Evolutionary conservation across 2,797 vertebrate species (phyloP).

Genomic region (Cryptoprocta ferox): DNA sequence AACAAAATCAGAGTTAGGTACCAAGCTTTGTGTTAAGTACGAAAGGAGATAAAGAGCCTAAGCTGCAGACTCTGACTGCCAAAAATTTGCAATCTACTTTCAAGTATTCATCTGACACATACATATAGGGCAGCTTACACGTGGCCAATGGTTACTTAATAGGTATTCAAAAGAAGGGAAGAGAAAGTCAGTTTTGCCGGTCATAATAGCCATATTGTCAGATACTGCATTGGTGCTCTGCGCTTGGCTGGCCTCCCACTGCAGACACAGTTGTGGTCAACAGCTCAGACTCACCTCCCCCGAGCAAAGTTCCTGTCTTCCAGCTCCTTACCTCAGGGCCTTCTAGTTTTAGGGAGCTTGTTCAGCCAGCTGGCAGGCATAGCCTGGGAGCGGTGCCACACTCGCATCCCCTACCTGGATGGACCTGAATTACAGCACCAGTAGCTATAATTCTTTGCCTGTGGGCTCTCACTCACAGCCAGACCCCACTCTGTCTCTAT

Average conservation of each 20-base stretch:
- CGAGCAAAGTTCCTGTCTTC: background rate
- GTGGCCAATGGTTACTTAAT: background rate
- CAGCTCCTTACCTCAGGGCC: background rate
- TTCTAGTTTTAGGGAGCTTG: background rate
- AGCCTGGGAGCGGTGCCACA: background rate
- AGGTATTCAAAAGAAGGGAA: background rate
- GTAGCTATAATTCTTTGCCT: background rate
- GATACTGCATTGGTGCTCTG: background rate
- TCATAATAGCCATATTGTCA: background rate
- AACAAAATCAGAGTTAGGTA: background rate
- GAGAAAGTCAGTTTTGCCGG: background rate
- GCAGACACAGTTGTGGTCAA: background rate
- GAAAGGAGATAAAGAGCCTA: background rate
- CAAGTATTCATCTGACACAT: background rate
- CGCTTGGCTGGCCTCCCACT: background rate
- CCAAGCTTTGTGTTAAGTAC: background rate
- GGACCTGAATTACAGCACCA: background rate
- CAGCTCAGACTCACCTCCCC: background rate
- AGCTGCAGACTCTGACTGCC: background rate
- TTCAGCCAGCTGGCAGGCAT: background rate
- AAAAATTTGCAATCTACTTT: background rate
- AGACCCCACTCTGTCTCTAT: background rate
- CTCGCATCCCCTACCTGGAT: background rate
- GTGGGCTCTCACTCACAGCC: background rate
- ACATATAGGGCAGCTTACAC: background rate